Evolutionary conservation across 2,888 invertebrate species (phyloP), one percentile per base, ranked within the genome.

Genomic region (Graphium colonna): DNA sequence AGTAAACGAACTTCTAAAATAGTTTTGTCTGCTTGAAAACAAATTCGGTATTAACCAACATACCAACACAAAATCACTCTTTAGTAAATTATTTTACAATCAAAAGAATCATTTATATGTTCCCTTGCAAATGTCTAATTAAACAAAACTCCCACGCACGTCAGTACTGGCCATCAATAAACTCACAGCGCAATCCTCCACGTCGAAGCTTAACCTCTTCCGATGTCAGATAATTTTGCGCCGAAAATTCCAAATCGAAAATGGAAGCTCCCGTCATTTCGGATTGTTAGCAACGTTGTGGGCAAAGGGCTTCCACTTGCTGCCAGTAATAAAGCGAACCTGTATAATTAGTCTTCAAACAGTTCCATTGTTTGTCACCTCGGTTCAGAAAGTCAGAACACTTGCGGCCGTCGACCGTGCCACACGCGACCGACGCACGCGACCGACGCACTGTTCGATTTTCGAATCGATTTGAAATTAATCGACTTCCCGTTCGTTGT

Each of bases 301-400:
- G 48, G 43, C 18, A 43, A 61, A 71, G 68, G 71, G 73, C 71
- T 77, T 76, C 76, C 85, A 86, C 83, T 83, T 85, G 83, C 77
- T 71, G 65, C 65, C 64, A 68, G 74, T 70, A 69, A 68, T 67
- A 66, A 73, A 70, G 65, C 67, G 65, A 75, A 74, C 77, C 71
- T 73, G 81, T 75, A 76, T 83, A 84, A 85, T 87, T 85, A 85
- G 73, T 77, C 62, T 70, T 68, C 57, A 69, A 70, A 64, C 70
- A 64, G 62, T 62, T 58, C 68, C 69, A 84, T 83, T 85, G 85
- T 87, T 86, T 85, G 83, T 84, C 83, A 69, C 70, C 80, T 69
- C 61, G 65, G 54, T 65, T 62, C 85, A 88, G 76, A 86, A 73
- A 52, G 65, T 62, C 85, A 88, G 76, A 86, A 73, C 75, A 65